These are phyloP conservation scores for Encarsia formosa DNA, from an alignment of 2,888 invertebrate genomes.

Conservation along the genomic window DNA sequence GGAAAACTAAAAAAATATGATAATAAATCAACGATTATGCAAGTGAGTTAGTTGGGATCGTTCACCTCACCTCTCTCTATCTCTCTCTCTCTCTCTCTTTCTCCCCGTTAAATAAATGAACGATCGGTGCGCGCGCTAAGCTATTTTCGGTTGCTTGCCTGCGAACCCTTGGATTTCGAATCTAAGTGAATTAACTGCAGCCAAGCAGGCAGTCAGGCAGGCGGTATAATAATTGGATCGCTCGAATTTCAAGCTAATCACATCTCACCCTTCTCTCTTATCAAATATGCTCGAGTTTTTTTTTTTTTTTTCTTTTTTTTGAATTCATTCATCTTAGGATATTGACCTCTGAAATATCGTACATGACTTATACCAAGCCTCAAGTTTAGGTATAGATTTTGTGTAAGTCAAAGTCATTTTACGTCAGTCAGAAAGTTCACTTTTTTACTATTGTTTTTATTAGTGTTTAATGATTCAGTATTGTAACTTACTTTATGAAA, in stretches of 20 bases:
- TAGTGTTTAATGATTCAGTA: too few relatives aligned
- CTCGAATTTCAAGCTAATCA: slow-evolving; percentile 15
- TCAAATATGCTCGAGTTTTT: too few relatives aligned
- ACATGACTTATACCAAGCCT: too few relatives aligned
- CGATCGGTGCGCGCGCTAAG: slow-evolving; percentile 8
- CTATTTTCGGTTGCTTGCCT: slow-evolving; percentile 7
- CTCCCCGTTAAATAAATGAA: slow-evolving; percentile 25
- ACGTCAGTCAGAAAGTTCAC: too few relatives aligned
- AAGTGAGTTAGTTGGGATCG: slow-evolving; percentile 5
- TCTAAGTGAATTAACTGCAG: slow-evolving; percentile 14
- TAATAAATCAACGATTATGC: neutral
- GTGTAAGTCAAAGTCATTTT: too few relatives aligned
- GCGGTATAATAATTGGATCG: slow-evolving; percentile 13
- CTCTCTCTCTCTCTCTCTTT: neutral
- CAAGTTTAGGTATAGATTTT: too few relatives aligned
- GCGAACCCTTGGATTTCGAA: neutral
- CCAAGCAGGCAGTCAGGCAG: neutral
- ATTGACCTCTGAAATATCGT: too few relatives aligned
- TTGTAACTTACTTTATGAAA: too few relatives aligned
- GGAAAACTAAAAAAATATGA: neutral
- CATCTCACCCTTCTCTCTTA: slow-evolving; percentile 4
- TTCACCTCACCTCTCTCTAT: slow-evolving; percentile 8
- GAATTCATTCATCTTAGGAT: too few relatives aligned
- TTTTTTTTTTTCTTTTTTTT: too few relatives aligned
- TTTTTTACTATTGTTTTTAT: too few relatives aligned